phyloP scores from a whole-genome alignment of 2,113 vertebrate species.

The Pyrgilauda ruficollis region DNA sequence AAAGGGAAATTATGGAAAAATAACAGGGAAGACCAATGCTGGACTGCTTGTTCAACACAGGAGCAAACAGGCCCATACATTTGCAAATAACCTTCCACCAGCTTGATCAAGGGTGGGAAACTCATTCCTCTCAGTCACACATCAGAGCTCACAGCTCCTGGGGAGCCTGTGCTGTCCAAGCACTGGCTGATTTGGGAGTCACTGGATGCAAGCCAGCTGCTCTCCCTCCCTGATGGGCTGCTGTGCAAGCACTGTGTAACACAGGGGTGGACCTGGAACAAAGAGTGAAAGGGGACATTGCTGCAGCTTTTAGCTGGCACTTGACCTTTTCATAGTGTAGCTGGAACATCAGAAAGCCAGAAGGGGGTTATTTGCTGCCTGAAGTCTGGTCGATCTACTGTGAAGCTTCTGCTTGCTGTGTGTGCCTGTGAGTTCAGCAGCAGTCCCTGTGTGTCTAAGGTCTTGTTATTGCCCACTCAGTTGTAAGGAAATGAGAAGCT shows the following conservation, averaged over 20 bases:
- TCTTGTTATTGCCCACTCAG: conserved; percentile 24
- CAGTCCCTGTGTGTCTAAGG: not conserved
- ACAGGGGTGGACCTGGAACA: fast-evolving
- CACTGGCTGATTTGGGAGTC: not conserved
- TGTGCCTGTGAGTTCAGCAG: conserved; percentile 13
- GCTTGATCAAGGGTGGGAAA: not conserved
- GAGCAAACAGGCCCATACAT: not conserved
- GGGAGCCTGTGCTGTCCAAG: not conserved
- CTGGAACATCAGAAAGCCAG: not conserved
- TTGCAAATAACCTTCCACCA: not conserved
- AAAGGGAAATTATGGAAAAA: not conserved
- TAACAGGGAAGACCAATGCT: not conserved
- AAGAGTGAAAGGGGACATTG: not conserved
- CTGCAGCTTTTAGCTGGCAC: not conserved
- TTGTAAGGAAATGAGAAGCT: conserved; percentile 7
- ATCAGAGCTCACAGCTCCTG: not conserved
- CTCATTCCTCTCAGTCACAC: not conserved
- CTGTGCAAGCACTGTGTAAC: not conserved
- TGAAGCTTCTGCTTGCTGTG: not conserved
- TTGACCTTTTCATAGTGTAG: not conserved
- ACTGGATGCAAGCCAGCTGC: fast-evolving
- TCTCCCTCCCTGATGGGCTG: not conserved
- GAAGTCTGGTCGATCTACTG: not conserved
- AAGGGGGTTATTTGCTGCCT: not conserved
- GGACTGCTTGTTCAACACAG: not conserved